Conservation (phyloP, 2,797 vertebrate genomes). For the Decapterus maruadsi region DNA sequence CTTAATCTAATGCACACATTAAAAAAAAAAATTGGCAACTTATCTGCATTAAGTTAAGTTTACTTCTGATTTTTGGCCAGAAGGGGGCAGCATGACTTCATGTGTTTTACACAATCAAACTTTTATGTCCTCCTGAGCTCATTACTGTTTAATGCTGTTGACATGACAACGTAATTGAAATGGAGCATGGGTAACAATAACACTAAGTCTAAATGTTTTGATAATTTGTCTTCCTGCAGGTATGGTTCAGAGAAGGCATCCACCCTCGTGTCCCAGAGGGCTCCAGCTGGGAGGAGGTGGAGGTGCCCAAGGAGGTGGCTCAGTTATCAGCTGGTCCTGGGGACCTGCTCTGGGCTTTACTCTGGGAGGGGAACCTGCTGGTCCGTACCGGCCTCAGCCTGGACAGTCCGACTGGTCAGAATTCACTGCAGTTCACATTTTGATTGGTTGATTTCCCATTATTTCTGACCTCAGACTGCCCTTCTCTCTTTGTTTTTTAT, state of each 20-base stretch:
- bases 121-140: background rate
- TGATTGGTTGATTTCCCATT: background rate
- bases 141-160: background rate
- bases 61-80: conserved; percentile 58
- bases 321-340: conserved; percentile 94
- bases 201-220: background rate
- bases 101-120: background rate
- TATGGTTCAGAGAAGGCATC: conserved; percentile 95
- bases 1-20: background rate
- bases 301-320: conserved; percentile 91
- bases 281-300: conserved; percentile 89
- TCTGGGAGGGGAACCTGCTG: conserved; percentile 97
- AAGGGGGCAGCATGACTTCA: conserved; percentile 71
- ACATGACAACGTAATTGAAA: background rate
- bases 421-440: background rate
- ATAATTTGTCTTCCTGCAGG: conserved; percentile 75
- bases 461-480: background rate
- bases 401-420: conserved; percentile 87
- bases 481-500: background rate
- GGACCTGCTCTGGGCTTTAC: conserved; percentile 95
- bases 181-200: background rate
- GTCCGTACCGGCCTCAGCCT: conserved; percentile 92
- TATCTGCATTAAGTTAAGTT: background rate
- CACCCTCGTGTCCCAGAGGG: conserved; percentile 95
- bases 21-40: background rate